Conservation (phyloP, 2,888 invertebrate genomes). For the Meteorus cinctellus region DNA sequence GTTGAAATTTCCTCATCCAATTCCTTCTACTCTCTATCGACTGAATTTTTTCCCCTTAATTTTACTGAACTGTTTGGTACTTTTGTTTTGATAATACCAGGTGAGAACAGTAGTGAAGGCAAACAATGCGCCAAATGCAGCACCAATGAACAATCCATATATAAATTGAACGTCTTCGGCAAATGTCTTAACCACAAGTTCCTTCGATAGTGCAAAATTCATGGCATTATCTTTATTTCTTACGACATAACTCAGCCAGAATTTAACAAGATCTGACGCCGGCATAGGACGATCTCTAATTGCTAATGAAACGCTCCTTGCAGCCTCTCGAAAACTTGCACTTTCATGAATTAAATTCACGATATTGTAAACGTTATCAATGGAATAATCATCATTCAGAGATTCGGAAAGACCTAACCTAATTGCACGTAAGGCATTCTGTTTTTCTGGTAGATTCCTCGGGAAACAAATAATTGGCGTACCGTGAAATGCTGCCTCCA, state of each 20-base stretch:
- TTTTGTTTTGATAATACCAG: conserved; percentile 39
- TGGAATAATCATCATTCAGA: conserved; percentile 48
- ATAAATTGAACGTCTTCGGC: conserved; percentile 62
- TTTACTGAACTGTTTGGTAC: conserved; percentile 35
- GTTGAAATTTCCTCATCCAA: neutral
- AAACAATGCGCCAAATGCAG: conserved; percentile 51
- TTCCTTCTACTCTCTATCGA: conserved; percentile 39
- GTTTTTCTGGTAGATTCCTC: conserved; percentile 60
- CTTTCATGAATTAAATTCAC: conserved; percentile 61
- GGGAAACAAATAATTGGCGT: conserved; percentile 70
- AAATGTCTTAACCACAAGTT: conserved; percentile 57
- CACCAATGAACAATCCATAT: conserved; percentile 63
- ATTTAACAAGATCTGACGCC: conserved; percentile 65
- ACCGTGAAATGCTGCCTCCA: conserved; percentile 68
- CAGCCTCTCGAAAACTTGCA: conserved; percentile 63
- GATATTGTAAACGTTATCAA: conserved; percentile 52
- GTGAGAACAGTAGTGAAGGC: conserved; percentile 34
- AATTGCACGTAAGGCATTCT: conserved; percentile 61
- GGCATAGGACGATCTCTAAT: conserved; percentile 68
- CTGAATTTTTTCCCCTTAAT: conserved; percentile 46
- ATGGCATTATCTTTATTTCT: conserved; percentile 60
- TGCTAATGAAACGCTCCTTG: conserved; percentile 62
- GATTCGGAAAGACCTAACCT: conserved; percentile 62
- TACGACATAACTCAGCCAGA: conserved; percentile 66
- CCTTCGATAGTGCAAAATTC: conserved; percentile 54